These are phyloP conservation scores for Megalops cyprinoides DNA, from an alignment of 2,797 vertebrate species.

Conservation along the genomic window DNA sequence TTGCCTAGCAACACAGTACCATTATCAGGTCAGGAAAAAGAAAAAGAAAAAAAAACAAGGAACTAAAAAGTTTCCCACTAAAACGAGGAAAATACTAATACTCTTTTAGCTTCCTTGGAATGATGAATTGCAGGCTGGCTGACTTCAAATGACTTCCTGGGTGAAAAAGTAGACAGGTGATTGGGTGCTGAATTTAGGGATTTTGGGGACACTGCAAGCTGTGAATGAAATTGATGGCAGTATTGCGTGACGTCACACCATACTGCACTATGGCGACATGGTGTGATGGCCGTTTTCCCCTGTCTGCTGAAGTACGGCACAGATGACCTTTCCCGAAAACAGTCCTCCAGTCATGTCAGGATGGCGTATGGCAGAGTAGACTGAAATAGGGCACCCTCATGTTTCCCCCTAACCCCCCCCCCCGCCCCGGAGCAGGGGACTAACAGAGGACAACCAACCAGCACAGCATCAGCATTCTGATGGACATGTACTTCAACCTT, in stretches of 20 bases:
- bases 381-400: constrained; percentile 33
- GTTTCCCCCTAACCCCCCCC: not conserved
- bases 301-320: not conserved
- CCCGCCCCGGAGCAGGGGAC: not conserved
- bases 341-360: constrained; percentile 18
- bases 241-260: not conserved
- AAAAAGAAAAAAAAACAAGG: not conserved
- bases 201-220: too few species aligned
- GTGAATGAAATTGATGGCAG: not conserved
- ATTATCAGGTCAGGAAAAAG: not conserved
- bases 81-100: not conserved
- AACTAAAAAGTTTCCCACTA: not conserved
- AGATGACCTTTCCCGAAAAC: not conserved
- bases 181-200: too few species aligned
- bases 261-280: not conserved
- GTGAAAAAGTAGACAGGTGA: too few species aligned
- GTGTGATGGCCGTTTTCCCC: not conserved
- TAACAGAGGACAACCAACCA: not conserved
- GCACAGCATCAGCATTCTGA: not conserved
- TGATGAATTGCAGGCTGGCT: too few species aligned
- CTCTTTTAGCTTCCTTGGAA: too few species aligned
- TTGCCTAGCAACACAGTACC: constrained; percentile 14
- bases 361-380: constrained; percentile 16
- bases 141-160: too few species aligned
- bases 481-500: not conserved